Base-by-base conservation (phyloP, 37 sponge, comb jelly and placozoan species). In the Tethya wilhelma region DNA sequence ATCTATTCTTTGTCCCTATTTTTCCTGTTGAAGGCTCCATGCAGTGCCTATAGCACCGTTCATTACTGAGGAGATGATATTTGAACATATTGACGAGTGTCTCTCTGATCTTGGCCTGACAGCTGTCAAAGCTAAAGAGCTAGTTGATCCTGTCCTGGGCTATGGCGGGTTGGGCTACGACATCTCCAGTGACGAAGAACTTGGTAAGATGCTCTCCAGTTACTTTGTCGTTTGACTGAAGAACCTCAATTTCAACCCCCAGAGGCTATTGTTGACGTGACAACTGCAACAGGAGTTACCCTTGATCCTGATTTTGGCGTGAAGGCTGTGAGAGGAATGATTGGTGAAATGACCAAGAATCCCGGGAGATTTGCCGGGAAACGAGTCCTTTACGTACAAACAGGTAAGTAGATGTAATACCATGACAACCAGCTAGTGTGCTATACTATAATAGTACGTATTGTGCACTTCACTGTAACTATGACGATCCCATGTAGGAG, bases 71-170 rank as follows among this genome's bases (percentile, higher is more conserved):
- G 77, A 77, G 1, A 71, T 83, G 42, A 65, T 92, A 64, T 80
- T 92, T 56, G 41, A 65, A 0, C 71, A 68, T 37, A 55, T 91
- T 66, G 84, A 88, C 31, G 55, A 59, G 17, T 59, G 63, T 2
- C 59, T 95, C 11, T 31, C 59, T 25, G 74, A 71, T 39, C 31
- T 85, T 14, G 79, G 83, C 0, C 67, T 94, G 43, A 57, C 4
- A n/a, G 68, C 25, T 11, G 71, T 86, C 30, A 30, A 20, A 36
- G 60, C 86, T 38, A 57, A 34, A 6, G 93, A 92, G 34, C 80
- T 95, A 9, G 44, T 95, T 19, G 87, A 95, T 56, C 25, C 86
- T n/a, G 67, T 89, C 31, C 86, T 91, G 85, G 93, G 86, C 20
- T 92, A 95, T 58, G 73, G 57, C 23, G 93, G 89, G 20, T 22